Evolutionary conservation across 2,797 vertebrate genomes (phyloP).

Genomic region (Peromyscus attwateri): DNA sequence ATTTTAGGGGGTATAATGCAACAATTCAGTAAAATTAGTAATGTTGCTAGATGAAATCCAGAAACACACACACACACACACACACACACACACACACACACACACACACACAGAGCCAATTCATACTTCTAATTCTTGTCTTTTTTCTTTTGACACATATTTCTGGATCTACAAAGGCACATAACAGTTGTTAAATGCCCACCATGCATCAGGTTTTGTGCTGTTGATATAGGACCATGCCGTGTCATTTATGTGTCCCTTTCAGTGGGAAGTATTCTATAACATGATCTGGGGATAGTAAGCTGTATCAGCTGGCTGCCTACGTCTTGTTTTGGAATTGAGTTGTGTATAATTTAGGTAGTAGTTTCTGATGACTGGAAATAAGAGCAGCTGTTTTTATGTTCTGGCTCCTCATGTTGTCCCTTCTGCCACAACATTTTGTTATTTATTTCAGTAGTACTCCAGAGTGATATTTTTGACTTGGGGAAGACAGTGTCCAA

Average conservation of each 20-base stretch:
- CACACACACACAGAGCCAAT: no score
- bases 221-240: rapidly evolving
- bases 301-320: neutral
- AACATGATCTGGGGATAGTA: neutral
- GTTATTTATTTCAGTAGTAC: neutral
- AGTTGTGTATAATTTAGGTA: neutral
- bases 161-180: neutral
- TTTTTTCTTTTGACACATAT: neutral
- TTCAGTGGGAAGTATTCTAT: neutral
- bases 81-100: neutral
- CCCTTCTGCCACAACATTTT: neutral
- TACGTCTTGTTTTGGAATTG: neutral
- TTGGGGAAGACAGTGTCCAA: neutral
- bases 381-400: neutral
- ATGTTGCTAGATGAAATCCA: neutral
- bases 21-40: neutral
- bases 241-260: neutral
- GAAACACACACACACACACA: neutral
- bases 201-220: rapidly evolving
- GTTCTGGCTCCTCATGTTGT: neutral
- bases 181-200: neutral
- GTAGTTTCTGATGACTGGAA: neutral
- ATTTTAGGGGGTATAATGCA: neutral
- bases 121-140: neutral
- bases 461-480: conserved; percentile 4